These are phyloP conservation scores for Neosilurus hyrtlii DNA, from an alignment of 2,797 vertebrate genomes.

Conservation along the genomic window DNA sequence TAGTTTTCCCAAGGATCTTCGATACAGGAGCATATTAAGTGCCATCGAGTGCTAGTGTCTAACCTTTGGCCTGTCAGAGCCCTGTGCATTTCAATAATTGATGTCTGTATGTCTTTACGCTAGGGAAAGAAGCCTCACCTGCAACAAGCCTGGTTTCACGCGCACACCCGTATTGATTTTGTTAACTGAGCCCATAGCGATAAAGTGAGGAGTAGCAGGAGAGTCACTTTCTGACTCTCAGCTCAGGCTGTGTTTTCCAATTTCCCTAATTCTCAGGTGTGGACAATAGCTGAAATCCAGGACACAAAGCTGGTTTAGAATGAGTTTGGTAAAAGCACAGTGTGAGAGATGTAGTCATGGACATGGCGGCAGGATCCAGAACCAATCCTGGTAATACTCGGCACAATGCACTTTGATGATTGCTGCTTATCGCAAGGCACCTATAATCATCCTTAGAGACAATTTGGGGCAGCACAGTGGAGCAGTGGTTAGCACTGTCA, in stretches of 20 bases:
- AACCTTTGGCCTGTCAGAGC: constrained; percentile 68
- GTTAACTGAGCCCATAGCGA: constrained; percentile 73
- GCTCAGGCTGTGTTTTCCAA: neutral
- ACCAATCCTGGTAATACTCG: neutral
- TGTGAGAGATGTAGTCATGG: neutral
- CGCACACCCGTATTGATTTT: constrained; percentile 76
- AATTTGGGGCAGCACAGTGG: no score
- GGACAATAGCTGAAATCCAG: neutral
- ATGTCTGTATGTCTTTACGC: constrained; percentile 66
- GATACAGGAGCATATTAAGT: constrained; percentile 48
- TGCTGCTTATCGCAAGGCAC: neutral
- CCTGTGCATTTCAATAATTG: constrained; percentile 72
- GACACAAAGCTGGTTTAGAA: neutral
- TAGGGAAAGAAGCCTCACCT: constrained; percentile 53
- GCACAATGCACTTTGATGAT: neutral
- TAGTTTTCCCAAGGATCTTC: constrained; percentile 11
- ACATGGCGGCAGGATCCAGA: neutral
- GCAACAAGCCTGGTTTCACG: constrained; percentile 66
- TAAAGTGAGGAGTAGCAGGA: constrained; percentile 57
- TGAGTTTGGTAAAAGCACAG: neutral
- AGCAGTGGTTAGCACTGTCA: no score
- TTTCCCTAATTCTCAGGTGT: neutral
- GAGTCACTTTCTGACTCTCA: constrained; percentile 37
- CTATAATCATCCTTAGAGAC: no score
- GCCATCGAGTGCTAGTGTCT: constrained; percentile 62